Percentiles rank a stretch among this genome's conserved stretches.
These are phyloP conservation scores for Clarias laeviceps DNA, from an alignment of 2,797 vertebrate genomes.

Conservation along the genomic window DNA sequence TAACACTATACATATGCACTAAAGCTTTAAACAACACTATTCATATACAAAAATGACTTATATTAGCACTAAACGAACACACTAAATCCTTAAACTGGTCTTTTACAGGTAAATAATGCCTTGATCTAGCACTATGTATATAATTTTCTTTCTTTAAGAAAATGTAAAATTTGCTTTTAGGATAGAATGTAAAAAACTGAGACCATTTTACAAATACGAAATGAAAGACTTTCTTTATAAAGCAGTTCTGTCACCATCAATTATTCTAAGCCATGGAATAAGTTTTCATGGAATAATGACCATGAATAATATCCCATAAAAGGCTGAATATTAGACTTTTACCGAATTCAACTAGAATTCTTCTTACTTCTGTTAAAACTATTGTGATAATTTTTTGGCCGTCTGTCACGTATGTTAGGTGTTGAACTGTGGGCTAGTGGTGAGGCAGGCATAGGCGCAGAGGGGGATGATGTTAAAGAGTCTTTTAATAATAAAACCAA, in stretches of 20 bases:
- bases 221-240: background rate
- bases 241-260: background rate
- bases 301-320: background rate
- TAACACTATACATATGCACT: background rate
- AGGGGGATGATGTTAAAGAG: too few relatives aligned
- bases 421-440: too few relatives aligned
- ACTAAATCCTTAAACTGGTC: background rate
- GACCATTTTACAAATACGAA: background rate
- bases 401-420: too few relatives aligned
- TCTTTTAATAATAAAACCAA: too few relatives aligned
- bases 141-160: background rate
- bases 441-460: too few relatives aligned
- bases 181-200: background rate
- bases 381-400: background rate
- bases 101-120: too few relatives aligned
- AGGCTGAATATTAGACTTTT: background rate
- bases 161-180: background rate
- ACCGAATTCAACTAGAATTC: background rate
- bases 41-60: background rate
- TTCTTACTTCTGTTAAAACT: background rate
- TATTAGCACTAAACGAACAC: background rate
- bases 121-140: too few relatives aligned
- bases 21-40: background rate
- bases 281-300: background rate
- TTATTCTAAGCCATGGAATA: background rate